Percentiles rank a stretch among this genome's conserved stretches.
These are phyloP conservation scores for Epicauta chinensis DNA, from an alignment of 1,140 invertebrate genomes.

Conservation along the genomic window DNA sequence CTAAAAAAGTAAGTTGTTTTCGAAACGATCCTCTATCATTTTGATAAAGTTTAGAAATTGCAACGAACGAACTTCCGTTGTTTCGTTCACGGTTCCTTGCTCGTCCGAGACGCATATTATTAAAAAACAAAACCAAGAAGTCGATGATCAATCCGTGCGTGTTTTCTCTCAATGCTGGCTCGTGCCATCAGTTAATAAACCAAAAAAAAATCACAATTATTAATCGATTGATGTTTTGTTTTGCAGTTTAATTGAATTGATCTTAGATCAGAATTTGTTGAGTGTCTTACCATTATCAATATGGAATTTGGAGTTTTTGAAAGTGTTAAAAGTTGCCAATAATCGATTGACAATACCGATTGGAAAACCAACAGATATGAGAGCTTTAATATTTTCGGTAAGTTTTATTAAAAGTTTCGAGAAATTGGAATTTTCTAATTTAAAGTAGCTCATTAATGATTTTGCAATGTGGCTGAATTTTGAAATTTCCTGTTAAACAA, in stretches of 20 bases:
- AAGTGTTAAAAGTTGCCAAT: constrained; percentile 53
- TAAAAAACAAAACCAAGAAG: constrained; percentile 24
- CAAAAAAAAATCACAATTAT: too few species aligned
- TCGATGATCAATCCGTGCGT: constrained; percentile 21
- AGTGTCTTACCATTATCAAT: constrained; percentile 54
- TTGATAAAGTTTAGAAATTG: neutral
- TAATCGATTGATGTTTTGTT: neutral
- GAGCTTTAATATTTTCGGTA: constrained; percentile 42
- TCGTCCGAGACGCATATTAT: constrained; percentile 40
- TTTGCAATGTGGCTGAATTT: too few species aligned
- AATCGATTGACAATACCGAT: constrained; percentile 51
- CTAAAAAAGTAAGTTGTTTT: constrained; percentile 56
- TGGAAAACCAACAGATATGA: constrained; percentile 47
- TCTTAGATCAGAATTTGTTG: constrained; percentile 63
- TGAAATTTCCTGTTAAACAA: too few species aligned
- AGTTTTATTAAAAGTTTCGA: constrained; percentile 15
- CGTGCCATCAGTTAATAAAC: constrained; percentile 11
- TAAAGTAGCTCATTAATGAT: too few species aligned
- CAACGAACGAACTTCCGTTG: constrained; percentile 40
- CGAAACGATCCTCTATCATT: neutral
- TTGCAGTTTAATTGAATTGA: constrained; percentile 63
- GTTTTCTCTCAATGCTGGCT: constrained; percentile 6
- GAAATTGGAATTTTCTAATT: neutral
- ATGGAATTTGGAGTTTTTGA: constrained; percentile 50
- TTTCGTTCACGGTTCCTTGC: constrained; percentile 41